These are phyloP conservation scores for Bicyclus anynana DNA, from an alignment of 1,140 invertebrate genomes.

Conservation along the genomic window DNA sequence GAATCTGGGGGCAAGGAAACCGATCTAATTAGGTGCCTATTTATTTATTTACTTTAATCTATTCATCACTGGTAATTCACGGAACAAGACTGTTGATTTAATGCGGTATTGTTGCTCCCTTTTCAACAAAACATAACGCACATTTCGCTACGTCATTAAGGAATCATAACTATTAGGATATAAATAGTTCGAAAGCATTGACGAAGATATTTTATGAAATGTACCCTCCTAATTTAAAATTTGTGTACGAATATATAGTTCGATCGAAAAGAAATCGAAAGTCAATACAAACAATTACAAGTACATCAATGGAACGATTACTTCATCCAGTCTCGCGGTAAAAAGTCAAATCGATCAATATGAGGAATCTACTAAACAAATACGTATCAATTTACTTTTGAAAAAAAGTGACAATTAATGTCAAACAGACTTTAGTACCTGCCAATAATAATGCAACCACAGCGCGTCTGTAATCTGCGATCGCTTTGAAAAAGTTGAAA, in stretches of 20 bases:
- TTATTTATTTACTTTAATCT: constrained; percentile 48
- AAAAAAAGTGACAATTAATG: constrained; percentile 35
- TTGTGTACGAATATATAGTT: too few species aligned
- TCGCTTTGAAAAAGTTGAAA: constrained; percentile 47
- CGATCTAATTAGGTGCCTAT: constrained; percentile 59
- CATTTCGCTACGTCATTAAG: too few species aligned
- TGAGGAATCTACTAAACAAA: constrained; percentile 19
- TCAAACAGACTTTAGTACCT: constrained; percentile 34
- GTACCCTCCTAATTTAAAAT: too few species aligned
- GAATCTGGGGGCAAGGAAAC: constrained; percentile 43
- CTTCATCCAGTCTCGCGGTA: not conserved
- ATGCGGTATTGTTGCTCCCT: too few species aligned
- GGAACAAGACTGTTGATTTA: constrained; percentile 8
- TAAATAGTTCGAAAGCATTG: too few species aligned
- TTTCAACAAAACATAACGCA: too few species aligned
- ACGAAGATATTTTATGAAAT: too few species aligned
- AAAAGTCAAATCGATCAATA: constrained; percentile 22
- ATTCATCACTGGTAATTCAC: constrained; percentile 26
- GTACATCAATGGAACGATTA: too few species aligned
- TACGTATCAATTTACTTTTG: constrained; percentile 22
- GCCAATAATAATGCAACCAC: constrained; percentile 30
- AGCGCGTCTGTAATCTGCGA: constrained; percentile 37
- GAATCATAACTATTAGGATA: too few species aligned
- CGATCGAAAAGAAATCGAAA: too few species aligned
- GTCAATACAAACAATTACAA: not conserved